A percentile compares a stretch with the other conserved stretches of the same genome.
These are phyloP conservation scores for Chionomys nivalis DNA, from an alignment of 2,113 vertebrate genomes.

Conservation along the genomic window DNA sequence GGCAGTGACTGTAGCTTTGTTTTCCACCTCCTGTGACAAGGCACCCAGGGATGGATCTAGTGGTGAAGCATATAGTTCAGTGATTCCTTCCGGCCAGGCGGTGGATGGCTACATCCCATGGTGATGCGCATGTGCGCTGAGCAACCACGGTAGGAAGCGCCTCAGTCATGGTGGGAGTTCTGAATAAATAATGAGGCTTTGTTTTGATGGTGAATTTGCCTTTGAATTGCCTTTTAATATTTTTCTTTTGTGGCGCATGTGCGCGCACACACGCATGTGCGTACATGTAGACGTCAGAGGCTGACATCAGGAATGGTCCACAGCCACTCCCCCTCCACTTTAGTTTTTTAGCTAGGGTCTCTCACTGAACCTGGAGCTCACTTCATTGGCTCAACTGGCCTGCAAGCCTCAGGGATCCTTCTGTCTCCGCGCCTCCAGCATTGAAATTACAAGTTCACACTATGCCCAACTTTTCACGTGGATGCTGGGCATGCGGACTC, in stretches of 20 bases:
- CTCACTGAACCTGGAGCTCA: background rate
- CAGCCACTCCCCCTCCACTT: background rate
- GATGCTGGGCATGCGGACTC: no score
- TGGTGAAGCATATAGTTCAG: background rate
- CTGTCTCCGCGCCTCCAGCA: no score
- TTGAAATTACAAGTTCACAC: background rate
- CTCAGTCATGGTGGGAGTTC: background rate
- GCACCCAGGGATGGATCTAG: no score
- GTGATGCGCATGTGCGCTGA: background rate
- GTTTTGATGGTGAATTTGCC: background rate
- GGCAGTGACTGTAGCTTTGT: background rate
- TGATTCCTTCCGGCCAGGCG: background rate
- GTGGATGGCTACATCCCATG: background rate
- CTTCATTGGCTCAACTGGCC: background rate
- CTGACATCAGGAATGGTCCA: background rate
- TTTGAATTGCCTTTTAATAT: slow-evolving; percentile 5
- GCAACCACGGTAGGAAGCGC: background rate
- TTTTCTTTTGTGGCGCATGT: background rate
- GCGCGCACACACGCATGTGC: background rate
- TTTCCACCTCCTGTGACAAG: background rate
- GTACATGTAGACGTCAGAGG: background rate
- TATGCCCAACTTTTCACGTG: background rate
- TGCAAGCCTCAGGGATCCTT: background rate
- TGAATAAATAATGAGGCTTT: background rate
- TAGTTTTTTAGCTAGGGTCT: background rate